Conservation (phyloP, 2,113 vertebrate species). For the Anolis sagrei region DNA sequence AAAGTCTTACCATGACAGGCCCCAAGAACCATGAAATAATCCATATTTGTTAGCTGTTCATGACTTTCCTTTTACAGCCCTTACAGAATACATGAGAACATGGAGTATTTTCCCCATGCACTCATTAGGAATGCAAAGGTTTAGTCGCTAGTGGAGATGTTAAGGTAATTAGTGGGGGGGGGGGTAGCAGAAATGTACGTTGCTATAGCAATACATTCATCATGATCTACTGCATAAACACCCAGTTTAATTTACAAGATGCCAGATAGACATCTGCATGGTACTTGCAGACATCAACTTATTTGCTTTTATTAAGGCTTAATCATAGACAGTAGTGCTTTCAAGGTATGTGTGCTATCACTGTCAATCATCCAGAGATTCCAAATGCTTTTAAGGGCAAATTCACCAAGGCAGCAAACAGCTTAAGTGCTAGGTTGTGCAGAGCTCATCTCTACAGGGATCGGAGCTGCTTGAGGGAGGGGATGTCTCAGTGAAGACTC, state of each 20-base stretch:
- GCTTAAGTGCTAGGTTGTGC: slow-evolving; percentile 48
- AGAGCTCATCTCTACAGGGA: slow-evolving; percentile 29
- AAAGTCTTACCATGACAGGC: slow-evolving; percentile 40
- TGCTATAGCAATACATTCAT: slow-evolving; percentile 85
- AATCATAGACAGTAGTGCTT: slow-evolving; percentile 80
- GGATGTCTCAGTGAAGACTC: background rate
- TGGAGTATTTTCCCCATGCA: slow-evolving; percentile 72
- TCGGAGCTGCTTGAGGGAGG: slow-evolving; percentile 3
- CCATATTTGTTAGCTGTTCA: slow-evolving; percentile 68
- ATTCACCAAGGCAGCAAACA: slow-evolving; percentile 40
- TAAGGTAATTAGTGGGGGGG: slow-evolving; percentile 80
- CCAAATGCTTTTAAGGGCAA: slow-evolving; percentile 68
- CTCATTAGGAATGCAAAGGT: slow-evolving; percentile 86
- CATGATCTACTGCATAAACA: slow-evolving; percentile 86
- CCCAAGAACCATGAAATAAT: slow-evolving; percentile 69
- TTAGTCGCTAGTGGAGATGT: slow-evolving; percentile 81
- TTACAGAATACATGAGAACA: slow-evolving; percentile 65
- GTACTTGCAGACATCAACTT: slow-evolving; percentile 80
- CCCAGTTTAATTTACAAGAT: slow-evolving; percentile 84
- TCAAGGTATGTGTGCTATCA: slow-evolving; percentile 79
- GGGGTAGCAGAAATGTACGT: slow-evolving; percentile 81
- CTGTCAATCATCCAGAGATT: slow-evolving; percentile 75
- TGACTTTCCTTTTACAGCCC: slow-evolving; percentile 65
- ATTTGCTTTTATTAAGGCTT: slow-evolving; percentile 84
- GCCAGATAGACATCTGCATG: slow-evolving; percentile 80